Conservation (phyloP, 2,888 invertebrate genomes). For the Melipona beecheii region DNA sequence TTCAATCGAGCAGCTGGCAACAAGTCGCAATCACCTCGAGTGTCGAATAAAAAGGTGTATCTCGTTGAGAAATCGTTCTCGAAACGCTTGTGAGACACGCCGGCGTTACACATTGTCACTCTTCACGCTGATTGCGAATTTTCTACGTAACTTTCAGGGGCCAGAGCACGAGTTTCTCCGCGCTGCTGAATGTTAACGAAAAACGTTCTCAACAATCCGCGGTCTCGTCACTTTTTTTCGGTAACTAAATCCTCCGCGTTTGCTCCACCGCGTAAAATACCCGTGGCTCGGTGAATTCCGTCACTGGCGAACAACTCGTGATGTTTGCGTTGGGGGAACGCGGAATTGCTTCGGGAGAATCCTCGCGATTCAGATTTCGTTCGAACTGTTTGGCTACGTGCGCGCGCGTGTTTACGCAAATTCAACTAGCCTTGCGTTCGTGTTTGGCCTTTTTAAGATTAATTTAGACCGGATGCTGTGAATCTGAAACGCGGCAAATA, state of each 20-base stretch:
- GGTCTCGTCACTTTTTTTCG: background rate
- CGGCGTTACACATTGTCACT: too few species aligned
- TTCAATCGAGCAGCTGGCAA: background rate
- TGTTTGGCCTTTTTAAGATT: too few species aligned
- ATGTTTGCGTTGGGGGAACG: background rate
- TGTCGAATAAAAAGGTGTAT: background rate
- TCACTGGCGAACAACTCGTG: background rate
- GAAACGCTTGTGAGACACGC: too few species aligned
- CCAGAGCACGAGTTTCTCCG: too few species aligned
- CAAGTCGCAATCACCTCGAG: background rate
- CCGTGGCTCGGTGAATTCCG: background rate
- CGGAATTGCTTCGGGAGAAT: background rate
- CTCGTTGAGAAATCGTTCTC: background rate
- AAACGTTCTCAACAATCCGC: too few species aligned
- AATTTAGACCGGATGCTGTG: too few species aligned
- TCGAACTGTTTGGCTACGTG: conserved; percentile 1
- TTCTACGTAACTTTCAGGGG: too few species aligned
- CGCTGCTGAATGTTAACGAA: too few species aligned
- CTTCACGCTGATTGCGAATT: too few species aligned
- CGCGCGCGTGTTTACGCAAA: too few species aligned
- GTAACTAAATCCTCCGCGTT: background rate
- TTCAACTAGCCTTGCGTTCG: too few species aligned
- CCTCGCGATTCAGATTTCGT: conserved; percentile 1
- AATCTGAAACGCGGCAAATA: too few species aligned
- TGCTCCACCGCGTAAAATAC: background rate